Evolutionary conservation across 1,140 invertebrate genomes (phyloP).

Genomic region (Carposina sasakii): DNA sequence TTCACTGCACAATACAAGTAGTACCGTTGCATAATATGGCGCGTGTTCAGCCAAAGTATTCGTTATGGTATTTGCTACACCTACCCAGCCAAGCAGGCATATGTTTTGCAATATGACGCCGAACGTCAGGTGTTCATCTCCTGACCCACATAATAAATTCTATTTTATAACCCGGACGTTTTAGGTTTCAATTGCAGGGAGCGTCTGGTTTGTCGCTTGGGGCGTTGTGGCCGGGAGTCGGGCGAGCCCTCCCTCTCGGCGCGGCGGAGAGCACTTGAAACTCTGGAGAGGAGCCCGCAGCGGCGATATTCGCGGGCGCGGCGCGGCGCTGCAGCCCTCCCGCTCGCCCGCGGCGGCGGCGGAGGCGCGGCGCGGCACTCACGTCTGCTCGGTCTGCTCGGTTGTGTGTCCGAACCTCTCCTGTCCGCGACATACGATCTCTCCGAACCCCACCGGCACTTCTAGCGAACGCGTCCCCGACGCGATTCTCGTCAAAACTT

Average conservation of each 20-base stretch:
- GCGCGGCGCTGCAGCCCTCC: constrained; percentile 61
- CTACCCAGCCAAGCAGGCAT: constrained; percentile 68
- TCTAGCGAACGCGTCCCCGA: constrained; percentile 40
- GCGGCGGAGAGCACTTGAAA: constrained; percentile 61
- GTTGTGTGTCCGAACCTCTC: constrained; percentile 65
- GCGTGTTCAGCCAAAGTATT: constrained; percentile 69
- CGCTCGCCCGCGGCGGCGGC: constrained; percentile 53
- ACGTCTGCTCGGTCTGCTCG: constrained; percentile 60
- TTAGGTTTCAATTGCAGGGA: constrained; percentile 33
- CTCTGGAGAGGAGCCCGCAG: constrained; percentile 60
- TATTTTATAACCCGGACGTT: constrained; percentile 28
- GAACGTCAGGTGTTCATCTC: constrained; percentile 69
- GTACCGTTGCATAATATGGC: constrained; percentile 67
- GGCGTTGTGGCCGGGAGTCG: constrained; percentile 28
- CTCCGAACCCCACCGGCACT: constrained; percentile 58
- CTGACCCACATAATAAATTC: constrained; percentile 28
- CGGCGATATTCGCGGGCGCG: constrained; percentile 59
- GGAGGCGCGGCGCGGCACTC: constrained; percentile 49
- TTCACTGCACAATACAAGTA: constrained; percentile 59
- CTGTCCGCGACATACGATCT: constrained; percentile 61
- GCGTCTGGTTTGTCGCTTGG: constrained; percentile 21
- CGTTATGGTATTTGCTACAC: constrained; percentile 71
- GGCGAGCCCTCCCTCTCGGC: constrained; percentile 60
- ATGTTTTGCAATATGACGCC: constrained; percentile 67
- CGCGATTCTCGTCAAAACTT: constrained; percentile 35